phyloP scores from a whole-genome alignment of 2,797 vertebrate species.

The Holocentrus rufus region DNA sequence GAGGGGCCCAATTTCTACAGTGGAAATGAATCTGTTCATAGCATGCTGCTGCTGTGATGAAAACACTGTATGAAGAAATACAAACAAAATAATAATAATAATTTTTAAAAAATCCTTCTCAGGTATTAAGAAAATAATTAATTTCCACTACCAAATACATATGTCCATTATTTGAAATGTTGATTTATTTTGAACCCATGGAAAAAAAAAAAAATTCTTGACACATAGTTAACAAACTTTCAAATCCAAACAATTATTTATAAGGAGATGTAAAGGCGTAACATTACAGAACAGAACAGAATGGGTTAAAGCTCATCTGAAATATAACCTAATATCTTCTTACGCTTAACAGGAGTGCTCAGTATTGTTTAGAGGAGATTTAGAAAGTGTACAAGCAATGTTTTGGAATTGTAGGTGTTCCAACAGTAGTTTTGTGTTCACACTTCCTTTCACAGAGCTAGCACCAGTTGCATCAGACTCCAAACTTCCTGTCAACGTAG shows the following conservation, averaged over 20 bases:
- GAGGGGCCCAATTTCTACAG: too few relatives aligned
- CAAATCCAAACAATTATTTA: too few relatives aligned
- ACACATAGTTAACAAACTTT: too few relatives aligned
- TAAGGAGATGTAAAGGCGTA: too few relatives aligned
- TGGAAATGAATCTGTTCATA: neutral
- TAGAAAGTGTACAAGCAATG: neutral
- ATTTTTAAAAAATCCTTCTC: neutral
- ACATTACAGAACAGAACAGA: neutral
- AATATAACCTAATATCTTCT: neutral
- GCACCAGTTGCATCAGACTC: conserved; percentile 81
- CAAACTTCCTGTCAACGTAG: conserved; percentile 77
- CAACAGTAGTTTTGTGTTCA: neutral
- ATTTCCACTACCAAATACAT: neutral
- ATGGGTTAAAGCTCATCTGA: neutral
- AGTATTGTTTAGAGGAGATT: neutral
- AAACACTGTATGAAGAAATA: neutral
- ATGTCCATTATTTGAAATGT: neutral
- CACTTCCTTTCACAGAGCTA: conserved; percentile 21
- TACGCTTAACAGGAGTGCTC: neutral
- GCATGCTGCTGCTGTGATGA: neutral
- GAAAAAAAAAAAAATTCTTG: too few relatives aligned
- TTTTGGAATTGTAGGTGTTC: neutral
- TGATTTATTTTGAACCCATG: neutral
- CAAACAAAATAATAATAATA: too few relatives aligned
- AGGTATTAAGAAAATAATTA: too few relatives aligned